phyloP scores from a whole-genome alignment of 2,888 invertebrate genomes.

The Euphydryas editha region DNA sequence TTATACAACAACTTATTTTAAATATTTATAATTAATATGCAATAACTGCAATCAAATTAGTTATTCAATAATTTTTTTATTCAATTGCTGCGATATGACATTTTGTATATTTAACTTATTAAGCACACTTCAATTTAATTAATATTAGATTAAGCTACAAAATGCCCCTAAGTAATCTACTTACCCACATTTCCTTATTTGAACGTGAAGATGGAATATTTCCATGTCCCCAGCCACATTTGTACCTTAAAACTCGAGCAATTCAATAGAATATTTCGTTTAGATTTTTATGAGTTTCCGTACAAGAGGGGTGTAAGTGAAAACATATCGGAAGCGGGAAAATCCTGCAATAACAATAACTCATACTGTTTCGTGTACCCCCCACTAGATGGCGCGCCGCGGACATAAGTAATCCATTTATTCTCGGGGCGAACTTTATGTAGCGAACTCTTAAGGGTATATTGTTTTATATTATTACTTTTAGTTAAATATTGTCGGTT shows the following conservation, averaged over 20 bases:
- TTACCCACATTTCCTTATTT: neutral
- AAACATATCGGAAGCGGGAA: slow-evolving; percentile 78
- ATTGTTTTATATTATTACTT: slow-evolving; percentile 81
- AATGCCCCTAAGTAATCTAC: neutral
- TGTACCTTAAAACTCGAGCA: slow-evolving; percentile 34
- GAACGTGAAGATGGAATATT: neutral
- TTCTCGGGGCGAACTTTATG: slow-evolving; percentile 82
- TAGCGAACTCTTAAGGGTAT: slow-evolving; percentile 75
- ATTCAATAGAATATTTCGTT: slow-evolving; percentile 60
- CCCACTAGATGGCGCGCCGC: slow-evolving; percentile 78
- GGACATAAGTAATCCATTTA: slow-evolving; percentile 84
- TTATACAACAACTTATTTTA: too few species aligned
- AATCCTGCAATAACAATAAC: slow-evolving; percentile 82
- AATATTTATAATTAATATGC: too few species aligned
- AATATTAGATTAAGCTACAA: neutral
- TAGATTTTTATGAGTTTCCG: slow-evolving; percentile 75
- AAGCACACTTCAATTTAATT: too few species aligned
- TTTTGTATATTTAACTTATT: too few species aligned
- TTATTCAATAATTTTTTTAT: too few species aligned
- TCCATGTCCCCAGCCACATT: slow-evolving; percentile 12
- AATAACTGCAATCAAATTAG: too few species aligned
- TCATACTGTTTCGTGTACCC: slow-evolving; percentile 73
- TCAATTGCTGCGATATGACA: too few species aligned
- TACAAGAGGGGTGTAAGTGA: slow-evolving; percentile 80
- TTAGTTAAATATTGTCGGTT: slow-evolving; percentile 66